These are phyloP conservation scores for Vicugna pacos DNA, from an alignment of 2,113 vertebrate species.

Conservation along the genomic window DNA sequence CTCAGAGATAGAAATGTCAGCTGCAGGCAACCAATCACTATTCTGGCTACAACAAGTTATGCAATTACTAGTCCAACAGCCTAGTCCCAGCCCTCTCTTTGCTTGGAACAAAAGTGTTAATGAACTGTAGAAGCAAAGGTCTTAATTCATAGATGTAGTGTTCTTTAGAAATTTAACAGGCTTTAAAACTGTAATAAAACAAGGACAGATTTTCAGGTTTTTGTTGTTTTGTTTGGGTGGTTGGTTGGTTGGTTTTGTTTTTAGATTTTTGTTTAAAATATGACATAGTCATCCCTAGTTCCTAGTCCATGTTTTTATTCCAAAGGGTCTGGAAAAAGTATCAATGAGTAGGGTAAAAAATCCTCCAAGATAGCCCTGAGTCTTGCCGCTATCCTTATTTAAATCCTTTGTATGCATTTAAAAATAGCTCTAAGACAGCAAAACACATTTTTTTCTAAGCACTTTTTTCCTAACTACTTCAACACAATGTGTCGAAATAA, in stretches of 20 bases:
- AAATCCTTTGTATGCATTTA: conserved; percentile 31
- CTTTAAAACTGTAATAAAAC: background rate
- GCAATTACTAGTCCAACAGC: background rate
- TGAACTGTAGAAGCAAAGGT: background rate
- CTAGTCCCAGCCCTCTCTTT: background rate
- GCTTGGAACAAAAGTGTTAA: background rate
- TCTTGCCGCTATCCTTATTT: background rate
- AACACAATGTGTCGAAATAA: conserved; percentile 4
- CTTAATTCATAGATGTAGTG: background rate
- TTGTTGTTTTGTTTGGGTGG: background rate
- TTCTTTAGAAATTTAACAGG: background rate
- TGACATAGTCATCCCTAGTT: background rate
- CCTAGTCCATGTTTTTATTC: background rate
- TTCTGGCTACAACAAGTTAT: background rate
- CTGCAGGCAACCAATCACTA: background rate
- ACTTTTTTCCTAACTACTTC: background rate
- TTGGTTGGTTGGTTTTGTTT: background rate
- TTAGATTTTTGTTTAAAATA: conserved; percentile 19
- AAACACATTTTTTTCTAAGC: background rate
- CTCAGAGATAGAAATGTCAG: background rate
- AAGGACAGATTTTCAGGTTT: background rate
- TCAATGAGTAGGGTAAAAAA: background rate
- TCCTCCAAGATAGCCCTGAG: background rate
- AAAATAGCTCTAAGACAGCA: background rate
- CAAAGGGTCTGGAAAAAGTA: background rate